Base-by-base conservation (phyloP, 1,140 invertebrate species). In the Camponotus floridanus region DNA sequence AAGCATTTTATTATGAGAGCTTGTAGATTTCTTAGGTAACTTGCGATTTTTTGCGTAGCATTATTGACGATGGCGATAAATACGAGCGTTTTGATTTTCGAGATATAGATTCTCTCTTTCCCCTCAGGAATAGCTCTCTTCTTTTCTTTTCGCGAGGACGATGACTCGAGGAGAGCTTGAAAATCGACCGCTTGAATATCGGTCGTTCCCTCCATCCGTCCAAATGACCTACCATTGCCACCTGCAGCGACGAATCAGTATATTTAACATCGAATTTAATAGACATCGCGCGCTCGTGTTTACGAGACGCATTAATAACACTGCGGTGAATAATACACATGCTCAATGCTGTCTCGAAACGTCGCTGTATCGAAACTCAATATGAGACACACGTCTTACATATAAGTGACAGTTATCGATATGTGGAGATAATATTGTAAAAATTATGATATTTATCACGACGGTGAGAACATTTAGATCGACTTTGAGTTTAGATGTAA, bases 241-340 rank as follows among this genome's bases (percentile, higher is more conserved):
- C 90, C 91, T 91, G 90, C 87, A 86, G 91, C 90, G 87, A 86
- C 86, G 90, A 87, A 90, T 91, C 90, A 90, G 86, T 89, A 91
- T 91, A 90, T 91, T 92, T 92, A 91, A 83, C 91, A 87, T 91
- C 76, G 88, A 89, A 91, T 91, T 91, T 91, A 91, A 90, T 91
- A 89, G 80, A 85, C 86, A 73, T 45, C 64, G 64, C 88, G 74
- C 55, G 59, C 70, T 45, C 55, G 64, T 62, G 68, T 86, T 76
- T 39, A 83, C 86, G 71, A 71, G 86, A 81, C 84, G 78, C 90
- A 91, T 91, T 81, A 89, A 89, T 91, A 89, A 89, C 62, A 13
- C 36, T 18, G 64, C 39, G 87, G 61, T 88, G 86, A 51, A 85
- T 85, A 57, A 76, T 84, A 26, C 57, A 55, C 15, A 42, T 61